Evolutionary conservation across 2,797 vertebrate species (phyloP), one percentile per base, ranked within the genome.

Genomic region (Centropyge bicolor): DNA sequence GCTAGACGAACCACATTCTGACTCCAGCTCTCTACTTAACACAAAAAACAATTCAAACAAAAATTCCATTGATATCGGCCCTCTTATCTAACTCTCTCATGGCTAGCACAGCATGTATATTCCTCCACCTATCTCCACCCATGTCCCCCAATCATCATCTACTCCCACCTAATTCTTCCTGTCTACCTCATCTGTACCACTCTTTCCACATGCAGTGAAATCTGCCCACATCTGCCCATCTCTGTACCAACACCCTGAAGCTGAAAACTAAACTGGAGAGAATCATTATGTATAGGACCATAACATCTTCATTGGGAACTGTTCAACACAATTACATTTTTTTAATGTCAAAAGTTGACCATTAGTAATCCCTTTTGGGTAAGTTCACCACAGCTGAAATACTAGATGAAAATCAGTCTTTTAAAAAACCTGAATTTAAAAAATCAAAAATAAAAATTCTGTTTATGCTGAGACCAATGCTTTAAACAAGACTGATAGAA

Each of bases 311-410:
- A 69, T 78, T 54, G 31, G 48, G 7, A 51, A 77, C 60, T 74
- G 73, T 70, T 78, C 74, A 80, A 80, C 66, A 77, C 67, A 70
- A 74, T 64, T 1, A 36, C n/a, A n/a, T n/a, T n/a, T n/a, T n/a
- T n/a, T n/a, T 65, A 77, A 83, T 84, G 81, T 79, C 76, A 84
- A 60, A 62, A 43, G 65, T 41, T 74, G 78, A 79, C 78, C 72
- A 79, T 83, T 68, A 57, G 60, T 48, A 13, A 22, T 61, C 0
- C 20, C 63, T 82, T 16, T 46, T 59, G 69, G 68, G 41, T 43
- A 55, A 68, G 73, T 82, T 74, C 70, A 54, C 69, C 41, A 56
- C 65, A 74, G 41, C 71, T 78, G 62, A 46, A 69, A 48, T 52
- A 27, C 55, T 54, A 77, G 54, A 22, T 41, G 5, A 52, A 70